Base-by-base conservation (phyloP, 2,113 vertebrate genomes). In the Sprattus sprattus region DNA sequence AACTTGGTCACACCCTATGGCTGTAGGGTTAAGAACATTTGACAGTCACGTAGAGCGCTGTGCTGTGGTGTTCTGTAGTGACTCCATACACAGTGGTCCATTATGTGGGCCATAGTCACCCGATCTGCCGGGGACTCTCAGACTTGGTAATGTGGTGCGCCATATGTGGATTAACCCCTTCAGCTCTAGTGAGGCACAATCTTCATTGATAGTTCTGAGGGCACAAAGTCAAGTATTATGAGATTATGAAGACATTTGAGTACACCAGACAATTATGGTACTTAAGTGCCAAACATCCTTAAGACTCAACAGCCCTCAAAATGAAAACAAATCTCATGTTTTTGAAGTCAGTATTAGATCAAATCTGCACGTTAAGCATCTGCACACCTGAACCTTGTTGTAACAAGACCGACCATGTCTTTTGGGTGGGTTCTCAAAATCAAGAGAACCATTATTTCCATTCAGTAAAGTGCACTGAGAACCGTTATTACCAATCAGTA, bases 31-130 rank as follows among this genome's bases (percentile, higher is more conserved):
- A 20, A 20, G 15, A 5, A 15, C 2, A 10, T 32, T 39, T 39
- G 32, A 46, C 15, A 7, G 44, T 71, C 60, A 32, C 71, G 60
- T 52, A 39, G 67, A 75, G 67, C 45, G 49, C 47, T 85, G 64
- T 47, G 80, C 32, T 81, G 81, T 49, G 15, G 39, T 39, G 39
- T 39, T 39, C 81, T 39, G 22, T 46, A 50, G 47, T 75, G 28
- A 39, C 25, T 15, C 13, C 32, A 13, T 13, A 3, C 18, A 22
- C 46, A 28, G 83, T 45, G 25, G 71, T 85, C 20, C 64, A 83
- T 85, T 81, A 83, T 88, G 46, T 50, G 83, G 57, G 75, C 81
- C 83, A 80, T 39, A 81, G 82, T 57, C 78, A 87, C 80, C 47
- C 78, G 83, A 85, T 83, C 60, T n/a, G 71, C 81, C 81, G 45